A percentile compares a stretch with the other conserved stretches of the same genome.
phyloP scores from a whole-genome alignment of 2,888 invertebrate genomes.

The Drosophila fungiperda region DNA sequence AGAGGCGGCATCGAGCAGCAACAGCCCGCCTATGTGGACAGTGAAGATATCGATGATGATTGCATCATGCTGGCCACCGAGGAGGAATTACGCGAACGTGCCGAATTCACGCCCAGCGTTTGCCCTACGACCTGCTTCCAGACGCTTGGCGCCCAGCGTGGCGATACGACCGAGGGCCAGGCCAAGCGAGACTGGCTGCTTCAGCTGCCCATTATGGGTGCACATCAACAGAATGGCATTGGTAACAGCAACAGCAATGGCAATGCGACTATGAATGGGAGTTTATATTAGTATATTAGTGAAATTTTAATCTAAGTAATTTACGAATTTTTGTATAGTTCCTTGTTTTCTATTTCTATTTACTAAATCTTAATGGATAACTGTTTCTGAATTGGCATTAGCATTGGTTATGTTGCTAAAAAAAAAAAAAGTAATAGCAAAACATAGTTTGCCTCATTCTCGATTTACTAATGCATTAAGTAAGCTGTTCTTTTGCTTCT shows the following conservation, averaged over 20 bases:
- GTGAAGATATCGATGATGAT: constrained; percentile 81
- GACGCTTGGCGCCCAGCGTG: constrained; percentile 74
- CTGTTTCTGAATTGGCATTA: constrained; percentile 38
- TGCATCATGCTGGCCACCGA: constrained; percentile 80
- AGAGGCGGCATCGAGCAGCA: constrained; percentile 56
- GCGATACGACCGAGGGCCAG: constrained; percentile 77
- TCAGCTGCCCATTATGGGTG: constrained; percentile 52
- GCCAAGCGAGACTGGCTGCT: constrained; percentile 78
- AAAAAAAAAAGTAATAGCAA: background rate
- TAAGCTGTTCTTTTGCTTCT: constrained; percentile 56
- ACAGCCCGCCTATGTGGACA: constrained; percentile 64
- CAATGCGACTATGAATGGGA: constrained; percentile 41
- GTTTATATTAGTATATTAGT: constrained; percentile 76
- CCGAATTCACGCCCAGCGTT: constrained; percentile 82
- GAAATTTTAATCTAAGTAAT: constrained; percentile 73
- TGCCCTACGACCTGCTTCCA: constrained; percentile 80
- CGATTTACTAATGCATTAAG: constrained; percentile 33
- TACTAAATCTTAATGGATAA: constrained; percentile 50
- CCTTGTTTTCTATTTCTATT: constrained; percentile 76
- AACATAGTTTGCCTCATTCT: constrained; percentile 24
- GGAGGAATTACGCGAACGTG: constrained; percentile 79
- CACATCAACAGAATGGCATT: constrained; percentile 49
- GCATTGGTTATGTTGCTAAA: constrained; percentile 44
- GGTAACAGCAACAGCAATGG: constrained; percentile 24
- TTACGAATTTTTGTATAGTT: constrained; percentile 78